These are phyloP conservation scores for Halyomorpha halys DNA, from an alignment of 1,140 invertebrate species.

Conservation along the genomic window DNA sequence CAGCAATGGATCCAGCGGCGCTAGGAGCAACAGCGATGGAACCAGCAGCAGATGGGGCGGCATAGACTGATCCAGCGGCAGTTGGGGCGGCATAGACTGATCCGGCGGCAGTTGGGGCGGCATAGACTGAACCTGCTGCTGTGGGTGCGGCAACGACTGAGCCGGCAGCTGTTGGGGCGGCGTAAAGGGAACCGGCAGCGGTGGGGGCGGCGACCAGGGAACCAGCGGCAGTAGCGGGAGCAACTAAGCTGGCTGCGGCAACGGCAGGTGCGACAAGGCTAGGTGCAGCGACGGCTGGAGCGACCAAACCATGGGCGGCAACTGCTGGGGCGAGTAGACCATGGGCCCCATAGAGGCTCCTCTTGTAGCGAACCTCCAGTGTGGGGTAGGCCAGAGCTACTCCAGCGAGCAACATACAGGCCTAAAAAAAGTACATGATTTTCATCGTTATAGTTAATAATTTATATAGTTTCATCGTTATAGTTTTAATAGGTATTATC, in stretches of 20 bases:
- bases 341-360: background rate
- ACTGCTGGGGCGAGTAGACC: background rate
- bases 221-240: background rate
- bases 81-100: background rate
- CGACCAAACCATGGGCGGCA: background rate
- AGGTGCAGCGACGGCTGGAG: background rate
- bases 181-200: background rate
- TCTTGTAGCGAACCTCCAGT: background rate
- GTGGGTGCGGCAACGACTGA: background rate
- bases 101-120: background rate
- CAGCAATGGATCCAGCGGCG: background rate
- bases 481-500: too few relatives aligned
- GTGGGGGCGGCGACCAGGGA: background rate
- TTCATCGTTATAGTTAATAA: too few relatives aligned
- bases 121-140: background rate
- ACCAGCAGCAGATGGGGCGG: background rate
- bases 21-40: background rate
- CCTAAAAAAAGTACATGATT: too few relatives aligned
- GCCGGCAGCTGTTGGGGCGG: background rate
- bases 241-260: background rate
- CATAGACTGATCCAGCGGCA: background rate
- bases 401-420: background rate
- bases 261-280: background rate
- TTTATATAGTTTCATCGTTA: too few relatives aligned
- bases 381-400: background rate